A percentile compares a stretch with the other conserved stretches of the same genome.
These are phyloP conservation scores for Gobiocypris rarus DNA, from an alignment of 2,113 vertebrate species.

Conservation along the genomic window DNA sequence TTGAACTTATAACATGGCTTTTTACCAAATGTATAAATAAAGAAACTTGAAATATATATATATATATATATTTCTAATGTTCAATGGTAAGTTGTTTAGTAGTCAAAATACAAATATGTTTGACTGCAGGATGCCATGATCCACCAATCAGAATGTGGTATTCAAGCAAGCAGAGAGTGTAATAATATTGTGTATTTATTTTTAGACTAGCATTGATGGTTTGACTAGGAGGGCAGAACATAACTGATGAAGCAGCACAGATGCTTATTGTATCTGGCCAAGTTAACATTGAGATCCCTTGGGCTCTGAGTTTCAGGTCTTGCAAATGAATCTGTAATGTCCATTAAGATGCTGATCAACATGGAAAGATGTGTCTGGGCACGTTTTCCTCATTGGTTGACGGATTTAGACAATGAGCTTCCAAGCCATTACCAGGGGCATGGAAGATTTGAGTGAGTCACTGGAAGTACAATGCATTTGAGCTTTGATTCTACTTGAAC, in stretches of 20 bases:
- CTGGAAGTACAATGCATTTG: neutral
- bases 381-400: neutral
- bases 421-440: neutral
- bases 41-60: neutral
- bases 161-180: neutral
- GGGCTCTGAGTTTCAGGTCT: neutral
- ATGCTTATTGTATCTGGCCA: neutral
- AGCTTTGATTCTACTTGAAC: neutral
- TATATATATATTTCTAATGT: no score
- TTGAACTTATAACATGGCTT: no score
- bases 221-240: neutral
- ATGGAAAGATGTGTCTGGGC: conserved; percentile 22
- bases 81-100: neutral
- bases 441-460: neutral
- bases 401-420: neutral
- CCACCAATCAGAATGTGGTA: no score
- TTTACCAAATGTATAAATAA: neutral
- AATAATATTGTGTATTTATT: neutral
- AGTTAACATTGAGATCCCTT: neutral
- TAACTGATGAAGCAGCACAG: neutral
- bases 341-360: neutral
- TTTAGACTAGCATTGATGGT: neutral
- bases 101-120: no score
- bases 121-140: no score
- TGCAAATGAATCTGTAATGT: neutral